Percentiles rank a stretch among this genome's conserved stretches.
These are phyloP conservation scores for Adelges cooleyi DNA, from an alignment of 1,140 invertebrate species.

Conservation along the genomic window DNA sequence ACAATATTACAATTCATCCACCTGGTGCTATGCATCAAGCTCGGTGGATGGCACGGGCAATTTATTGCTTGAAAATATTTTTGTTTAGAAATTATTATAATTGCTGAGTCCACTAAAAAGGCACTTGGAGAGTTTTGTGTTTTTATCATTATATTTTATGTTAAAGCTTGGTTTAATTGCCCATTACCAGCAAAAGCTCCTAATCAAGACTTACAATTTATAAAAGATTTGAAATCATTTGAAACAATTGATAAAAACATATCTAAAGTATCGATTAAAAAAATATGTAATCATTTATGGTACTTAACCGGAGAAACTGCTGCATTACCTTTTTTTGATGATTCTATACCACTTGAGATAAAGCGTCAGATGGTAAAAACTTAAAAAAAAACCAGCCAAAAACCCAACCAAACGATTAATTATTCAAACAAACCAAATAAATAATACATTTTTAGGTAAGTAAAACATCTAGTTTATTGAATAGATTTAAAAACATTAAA, in stretches of 20 bases:
- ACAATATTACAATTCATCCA: slow-evolving; percentile 33
- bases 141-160: slow-evolving; percentile 30
- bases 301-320: slow-evolving; percentile 14
- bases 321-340: slow-evolving; percentile 4
- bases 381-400: too few species aligned
- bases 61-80: slow-evolving; percentile 31
- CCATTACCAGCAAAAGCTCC: slow-evolving; percentile 21
- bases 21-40: slow-evolving; percentile 37
- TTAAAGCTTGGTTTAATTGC: slow-evolving; percentile 29
- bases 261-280: not conserved
- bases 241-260: slow-evolving; percentile 28
- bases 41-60: slow-evolving; percentile 34
- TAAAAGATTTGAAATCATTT: slow-evolving; percentile 21
- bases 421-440: too few species aligned
- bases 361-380: slow-evolving; percentile 13
- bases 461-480: too few species aligned
- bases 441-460: too few species aligned
- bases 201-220: slow-evolving; percentile 28
- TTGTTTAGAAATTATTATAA: slow-evolving; percentile 28
- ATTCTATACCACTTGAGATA: not conserved
- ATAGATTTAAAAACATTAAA: too few species aligned
- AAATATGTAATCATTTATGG: slow-evolving; percentile 3
- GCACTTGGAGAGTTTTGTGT: slow-evolving; percentile 26
- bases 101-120: not conserved
- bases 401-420: too few species aligned